Evolutionary conservation across 2,797 vertebrate genomes (phyloP), one percentile per base, ranked within the genome.

Genomic region (Liasis olivaceus): DNA sequence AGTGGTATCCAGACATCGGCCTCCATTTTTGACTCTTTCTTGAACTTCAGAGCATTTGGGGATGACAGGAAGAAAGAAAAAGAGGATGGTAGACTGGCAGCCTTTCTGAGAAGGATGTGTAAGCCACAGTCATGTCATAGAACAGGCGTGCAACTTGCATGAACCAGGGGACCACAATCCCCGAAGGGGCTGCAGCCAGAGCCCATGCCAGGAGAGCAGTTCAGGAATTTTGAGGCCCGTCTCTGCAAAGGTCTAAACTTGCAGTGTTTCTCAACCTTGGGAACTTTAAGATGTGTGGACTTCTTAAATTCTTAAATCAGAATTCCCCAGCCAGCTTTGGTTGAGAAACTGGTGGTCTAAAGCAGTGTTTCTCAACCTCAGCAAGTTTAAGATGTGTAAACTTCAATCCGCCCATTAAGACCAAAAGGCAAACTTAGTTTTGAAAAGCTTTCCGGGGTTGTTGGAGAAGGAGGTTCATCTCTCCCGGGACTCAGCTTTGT

Each of bases 261-360:
- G n/a, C 26, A 66, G 24, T 13, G 47, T 56, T 17, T 15, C 28
- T 62, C 31, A 42, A 9, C 8, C 22, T 56, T 3, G 1, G 42
- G 13, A 5, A 15, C 5, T n/a, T 56, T 58, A 54, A 14, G 77
- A 64, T 3, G 51, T 14, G 7, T n/a, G 56, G 14, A 26, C 15
- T 36, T 36, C 36, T n/a, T n/a, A n/a, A n/a, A n/a, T n/a, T n/a
- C n/a, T n/a, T n/a, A n/a, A n/a, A n/a, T 2, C 36, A 36, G 36
- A 36, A 36, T 36, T 36, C 36, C 36, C 36, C 36, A 36, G 36
- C 36, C 36, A 36, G 36, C 36, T n/a, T n/a, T n/a, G n/a, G n/a
- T 36, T 36, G 36, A 36, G 36, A 36, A 36, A 36, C 36, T 36
- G 36, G 36, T 36, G 96, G 95, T 93, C 95, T 95, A 96, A 95